phyloP scores from a whole-genome alignment of 2,113 vertebrate genomes.

The Sphaerodactylus townsendi region DNA sequence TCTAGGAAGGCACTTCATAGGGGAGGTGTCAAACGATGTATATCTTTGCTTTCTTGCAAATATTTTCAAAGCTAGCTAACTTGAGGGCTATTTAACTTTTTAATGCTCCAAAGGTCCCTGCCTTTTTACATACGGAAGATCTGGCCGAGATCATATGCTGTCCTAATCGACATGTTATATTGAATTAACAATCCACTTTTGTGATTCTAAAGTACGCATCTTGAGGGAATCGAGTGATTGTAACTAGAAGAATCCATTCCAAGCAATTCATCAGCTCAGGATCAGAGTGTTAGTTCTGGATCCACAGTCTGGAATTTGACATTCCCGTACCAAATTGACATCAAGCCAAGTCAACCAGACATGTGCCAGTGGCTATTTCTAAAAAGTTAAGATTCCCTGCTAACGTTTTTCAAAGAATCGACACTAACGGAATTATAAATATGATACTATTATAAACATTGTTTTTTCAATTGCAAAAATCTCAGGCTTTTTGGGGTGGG shows the following conservation, averaged over 20 bases:
- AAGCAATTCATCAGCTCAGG: neutral
- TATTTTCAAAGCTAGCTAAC: neutral
- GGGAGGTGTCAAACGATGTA: neutral
- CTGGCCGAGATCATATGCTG: neutral
- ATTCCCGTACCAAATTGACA: neutral
- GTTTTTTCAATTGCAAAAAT: neutral
- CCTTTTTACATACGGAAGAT: neutral
- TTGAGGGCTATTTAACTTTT: neutral
- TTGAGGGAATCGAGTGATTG: neutral
- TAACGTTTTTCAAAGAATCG: neutral
- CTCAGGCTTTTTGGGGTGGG: neutral
- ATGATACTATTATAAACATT: neutral
- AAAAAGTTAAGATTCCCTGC: neutral
- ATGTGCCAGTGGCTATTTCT: neutral
- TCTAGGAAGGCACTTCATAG: neutral
- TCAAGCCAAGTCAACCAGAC: neutral
- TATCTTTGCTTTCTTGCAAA: neutral
- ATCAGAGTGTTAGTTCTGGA: neutral
- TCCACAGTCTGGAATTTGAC: neutral
- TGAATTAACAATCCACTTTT: conserved; percentile 8
- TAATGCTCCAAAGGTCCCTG: conserved; percentile 1
- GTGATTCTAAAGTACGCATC: neutral
- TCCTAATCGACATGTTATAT: conserved; percentile 14
- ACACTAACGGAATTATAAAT: neutral
- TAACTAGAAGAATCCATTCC: neutral